Evolutionary conservation across 2,113 vertebrate species (phyloP), one percentile per base, ranked within the genome.

Genomic region (Chamaea fasciata): DNA sequence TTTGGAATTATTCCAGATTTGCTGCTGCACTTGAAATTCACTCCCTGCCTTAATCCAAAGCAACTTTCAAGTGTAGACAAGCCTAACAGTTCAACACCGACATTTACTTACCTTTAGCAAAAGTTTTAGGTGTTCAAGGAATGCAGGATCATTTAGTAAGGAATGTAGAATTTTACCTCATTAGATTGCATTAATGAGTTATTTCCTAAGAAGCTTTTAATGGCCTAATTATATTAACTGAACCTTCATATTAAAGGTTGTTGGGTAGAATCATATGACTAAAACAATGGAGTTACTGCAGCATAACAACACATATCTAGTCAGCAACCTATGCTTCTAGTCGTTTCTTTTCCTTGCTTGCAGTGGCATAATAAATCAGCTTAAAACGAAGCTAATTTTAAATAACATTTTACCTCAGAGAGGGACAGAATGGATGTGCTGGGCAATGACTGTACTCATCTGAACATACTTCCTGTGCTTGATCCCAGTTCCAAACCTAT

Each of bases 111-210:
- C 52, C 39, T 93, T 88, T 76, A 89, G 78, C 60, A 91, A 49
- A 97, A 88, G 89, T 83, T 95, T 74, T 90, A 92, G 59, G 33
- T 90, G 90, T 90, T 90, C 64, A 81, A 92, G 79, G 94, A 95
- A 95, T 83, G 87, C 42, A 63, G 47, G 42, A 91, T 88, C 70
- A 55, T 85, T 94, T 74, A 56, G 42, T 65, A 83, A 67, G 26
- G 84, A 91, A 89, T 77, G 84, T 15, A 91, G 65, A 73, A 83
- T 89, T 94, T 92, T 85, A 77, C 82, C 70, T 91, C 35, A 70
- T 91, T 93, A 83, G 27, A 70, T 88, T 80, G 39, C 67, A 94
- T 88, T 90, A 92, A 95, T 92, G 82, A 94, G 23, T 88, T 96
- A 74, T 74, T 96, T 95, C 84, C 87, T 86, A 93, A 79, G 75